Base-by-base conservation (phyloP, 2,113 vertebrate species). In the Salvelinus namaycush region DNA sequence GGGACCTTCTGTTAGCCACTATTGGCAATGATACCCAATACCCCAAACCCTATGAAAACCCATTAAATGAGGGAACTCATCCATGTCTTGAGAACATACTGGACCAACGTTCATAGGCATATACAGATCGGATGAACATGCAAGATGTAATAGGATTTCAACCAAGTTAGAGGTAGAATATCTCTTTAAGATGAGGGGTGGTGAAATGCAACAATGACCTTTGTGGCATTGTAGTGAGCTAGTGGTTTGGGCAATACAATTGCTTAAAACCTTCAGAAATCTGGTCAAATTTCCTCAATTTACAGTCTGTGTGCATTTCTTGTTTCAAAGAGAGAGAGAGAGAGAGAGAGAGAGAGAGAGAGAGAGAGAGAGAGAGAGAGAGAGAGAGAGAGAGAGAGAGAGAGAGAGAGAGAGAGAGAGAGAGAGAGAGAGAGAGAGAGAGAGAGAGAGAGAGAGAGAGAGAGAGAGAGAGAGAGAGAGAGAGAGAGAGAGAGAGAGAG, bases 1-100 rank as follows among this genome's bases (percentile, higher is more conserved):
- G 75, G 68, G 70, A 7, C 84, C 84, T 84, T 84, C 77, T 83
- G 87, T 73, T 73, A 76, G 87, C 81, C 89, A 87, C 81, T 78
- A 44, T 39, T 76, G 80, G 77, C 80, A 87, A 78, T 79, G 83
- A 85, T 81, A 76, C 49, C 65, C 64, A 73, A 80, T 48, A 49
- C 48, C 49, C 71, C 29, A 5, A 12, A 1, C 1, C 51, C 2
- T 20, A 18, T 54, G 51, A 54, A 54, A 54, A 54, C 65, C 65
- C 65, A 13, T 29, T 29, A 29, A 29, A 67, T 3, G 4, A 29
- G 29, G 65, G 26, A 67, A 2, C n/a, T 14, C 26, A 31, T 31
- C 29, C 65, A 22, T 13, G 29, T 29, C 29, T 26, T 18, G 13
- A 67, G 27, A 14, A 29, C 27, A 66, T 67, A 29, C 27, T 20